A percentile compares a stretch with the other conserved stretches of the same genome.
Evolutionary conservation across 2,888 invertebrate species (phyloP).

Genomic region (Melitaea athalia): DNA sequence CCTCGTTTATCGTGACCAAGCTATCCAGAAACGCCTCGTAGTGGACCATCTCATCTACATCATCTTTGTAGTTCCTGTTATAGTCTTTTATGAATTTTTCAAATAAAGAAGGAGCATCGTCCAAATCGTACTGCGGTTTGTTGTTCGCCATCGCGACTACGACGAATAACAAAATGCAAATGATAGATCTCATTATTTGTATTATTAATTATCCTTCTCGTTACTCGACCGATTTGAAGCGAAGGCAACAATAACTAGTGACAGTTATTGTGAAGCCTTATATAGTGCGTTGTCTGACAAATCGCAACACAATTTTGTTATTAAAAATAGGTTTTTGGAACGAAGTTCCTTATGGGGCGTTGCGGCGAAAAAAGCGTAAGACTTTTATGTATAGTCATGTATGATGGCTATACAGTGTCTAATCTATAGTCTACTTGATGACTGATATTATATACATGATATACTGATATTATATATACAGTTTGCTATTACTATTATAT

Average conservation of each 20-base stretch:
- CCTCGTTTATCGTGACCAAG: slow-evolving; percentile 49
- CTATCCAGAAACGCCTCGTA: slow-evolving; percentile 47
- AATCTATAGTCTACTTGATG: too few relatives aligned
- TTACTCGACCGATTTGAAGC: background rate
- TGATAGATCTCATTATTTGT: background rate
- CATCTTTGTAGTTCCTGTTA: slow-evolving; percentile 51
- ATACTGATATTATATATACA: too few relatives aligned
- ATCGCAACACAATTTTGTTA: background rate
- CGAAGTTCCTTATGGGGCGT: too few relatives aligned
- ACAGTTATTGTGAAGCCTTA: background rate
- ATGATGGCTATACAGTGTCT: too few relatives aligned
- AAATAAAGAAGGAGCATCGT: slow-evolving; percentile 42
- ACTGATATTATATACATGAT: too few relatives aligned
- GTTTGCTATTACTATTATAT: too few relatives aligned
- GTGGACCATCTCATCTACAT: slow-evolving; percentile 49
- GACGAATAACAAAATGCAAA: slow-evolving; percentile 1
- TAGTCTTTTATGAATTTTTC: slow-evolving; percentile 49
- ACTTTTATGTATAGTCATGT: too few relatives aligned
- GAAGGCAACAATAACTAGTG: background rate
- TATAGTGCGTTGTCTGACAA: background rate
- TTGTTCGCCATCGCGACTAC: slow-evolving; percentile 3
- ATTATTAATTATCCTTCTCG: background rate
- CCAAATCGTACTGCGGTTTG: background rate
- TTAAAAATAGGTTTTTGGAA: too few relatives aligned
- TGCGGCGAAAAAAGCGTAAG: too few relatives aligned